Percentiles rank a stretch among this genome's conserved stretches.
Evolutionary conservation across 2,797 vertebrate species (phyloP).

Genomic region (Remorina albescens): DNA sequence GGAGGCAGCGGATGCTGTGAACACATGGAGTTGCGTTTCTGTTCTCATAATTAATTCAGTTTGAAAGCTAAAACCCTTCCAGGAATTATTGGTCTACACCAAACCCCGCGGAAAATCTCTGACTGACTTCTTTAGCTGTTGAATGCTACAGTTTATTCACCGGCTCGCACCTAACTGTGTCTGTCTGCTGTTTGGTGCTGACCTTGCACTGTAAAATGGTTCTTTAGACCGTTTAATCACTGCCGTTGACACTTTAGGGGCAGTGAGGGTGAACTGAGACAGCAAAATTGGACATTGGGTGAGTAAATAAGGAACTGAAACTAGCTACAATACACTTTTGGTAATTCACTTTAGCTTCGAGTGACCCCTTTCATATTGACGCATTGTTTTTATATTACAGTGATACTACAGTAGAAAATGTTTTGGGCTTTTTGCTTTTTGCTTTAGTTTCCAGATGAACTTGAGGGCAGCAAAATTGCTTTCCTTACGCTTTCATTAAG

Average conservation of each 20-base stretch:
- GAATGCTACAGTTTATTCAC: not conserved
- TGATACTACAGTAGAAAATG: not conserved
- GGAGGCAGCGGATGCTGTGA: not conserved
- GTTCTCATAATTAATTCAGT: not conserved
- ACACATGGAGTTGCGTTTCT: not conserved
- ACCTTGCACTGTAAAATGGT: not conserved
- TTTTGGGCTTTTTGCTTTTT: not conserved
- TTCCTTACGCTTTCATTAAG: conserved; percentile 2
- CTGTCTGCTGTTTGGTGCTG: not conserved
- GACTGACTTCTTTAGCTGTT: not conserved
- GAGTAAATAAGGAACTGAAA: not conserved
- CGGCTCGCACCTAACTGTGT: not conserved
- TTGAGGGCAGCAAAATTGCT: conserved; percentile 18
- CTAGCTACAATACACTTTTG: not conserved
- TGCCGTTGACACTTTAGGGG: not conserved
- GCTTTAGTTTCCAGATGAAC: conserved; percentile 14
- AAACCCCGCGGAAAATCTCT: not conserved
- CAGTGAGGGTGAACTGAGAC: too few species aligned
- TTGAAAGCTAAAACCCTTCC: too few species aligned
- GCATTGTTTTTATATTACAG: not conserved
- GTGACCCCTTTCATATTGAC: not conserved
- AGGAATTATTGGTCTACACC: not conserved
- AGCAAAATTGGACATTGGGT: not conserved
- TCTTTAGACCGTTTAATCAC: not conserved
- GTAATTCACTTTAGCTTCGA: not conserved